Evolutionary conservation across 2,797 vertebrate genomes (phyloP).

Genomic region (Gambusia yucatana): DNA sequence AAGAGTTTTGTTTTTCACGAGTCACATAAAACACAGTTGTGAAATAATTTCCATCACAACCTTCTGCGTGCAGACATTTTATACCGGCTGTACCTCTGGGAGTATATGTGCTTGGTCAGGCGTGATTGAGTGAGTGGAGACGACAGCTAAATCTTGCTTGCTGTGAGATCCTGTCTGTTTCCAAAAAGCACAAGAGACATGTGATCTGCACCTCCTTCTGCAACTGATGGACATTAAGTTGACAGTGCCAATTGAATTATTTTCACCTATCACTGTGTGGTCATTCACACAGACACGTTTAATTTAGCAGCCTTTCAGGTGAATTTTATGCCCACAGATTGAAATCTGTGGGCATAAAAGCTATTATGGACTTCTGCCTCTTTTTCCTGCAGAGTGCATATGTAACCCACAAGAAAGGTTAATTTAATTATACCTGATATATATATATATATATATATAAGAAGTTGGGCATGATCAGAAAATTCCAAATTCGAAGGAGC

Average conservation of each 20-base stretch:
- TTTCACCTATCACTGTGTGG: constrained; percentile 32
- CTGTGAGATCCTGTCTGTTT: constrained; percentile 4
- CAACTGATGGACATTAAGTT: constrained; percentile 42
- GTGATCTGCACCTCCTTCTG: constrained; percentile 15
- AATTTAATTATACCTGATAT: too few relatives aligned
- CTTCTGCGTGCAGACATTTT: background rate
- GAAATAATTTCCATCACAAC: background rate
- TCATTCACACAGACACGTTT: constrained; percentile 40
- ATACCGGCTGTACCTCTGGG: background rate
- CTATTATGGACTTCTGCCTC: constrained; percentile 45
- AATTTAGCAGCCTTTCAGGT: constrained; percentile 57
- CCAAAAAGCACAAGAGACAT: constrained; percentile 16
- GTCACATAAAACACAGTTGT: background rate
- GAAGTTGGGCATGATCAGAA: too few relatives aligned
- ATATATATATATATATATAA: too few relatives aligned
- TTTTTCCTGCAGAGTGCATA: constrained; percentile 38
- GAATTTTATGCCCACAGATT: constrained; percentile 28
- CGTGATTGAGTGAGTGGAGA: constrained; percentile 1
- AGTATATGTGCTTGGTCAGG: constrained; percentile 3
- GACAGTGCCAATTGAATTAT: constrained; percentile 37
- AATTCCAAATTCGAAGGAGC: too few relatives aligned
- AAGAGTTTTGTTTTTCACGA: background rate
- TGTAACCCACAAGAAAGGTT: too few relatives aligned
- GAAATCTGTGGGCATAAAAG: constrained; percentile 46
- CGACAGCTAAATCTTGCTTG: constrained; percentile 6